phyloP scores from a whole-genome alignment of 2,888 invertebrate genomes.

The Trissonchulus sp. region DNA sequence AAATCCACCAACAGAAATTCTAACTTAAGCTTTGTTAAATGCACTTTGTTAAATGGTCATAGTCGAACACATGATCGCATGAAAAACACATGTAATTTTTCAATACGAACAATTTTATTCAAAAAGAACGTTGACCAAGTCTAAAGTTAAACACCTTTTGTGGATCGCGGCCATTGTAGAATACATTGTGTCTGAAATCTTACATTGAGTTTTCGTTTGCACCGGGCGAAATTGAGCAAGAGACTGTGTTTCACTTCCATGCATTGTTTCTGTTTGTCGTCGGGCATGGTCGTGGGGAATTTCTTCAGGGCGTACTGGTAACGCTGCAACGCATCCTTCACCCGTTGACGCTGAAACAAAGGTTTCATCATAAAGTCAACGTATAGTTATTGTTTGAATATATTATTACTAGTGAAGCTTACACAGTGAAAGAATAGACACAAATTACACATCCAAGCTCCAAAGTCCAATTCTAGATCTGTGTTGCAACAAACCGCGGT shows the following conservation, averaged over 20 bases:
- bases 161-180: neutral
- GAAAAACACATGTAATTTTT: neutral
- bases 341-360: slow-evolving; percentile 60
- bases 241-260: slow-evolving; percentile 79
- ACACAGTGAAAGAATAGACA: no score
- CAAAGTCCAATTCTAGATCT: no score
- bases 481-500: no score
- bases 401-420: no score
- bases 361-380: no score
- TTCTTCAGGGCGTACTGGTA: slow-evolving; percentile 90
- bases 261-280: slow-evolving; percentile 65
- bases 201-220: slow-evolving; percentile 63
- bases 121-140: neutral
- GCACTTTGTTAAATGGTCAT: no score
- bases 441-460: no score
- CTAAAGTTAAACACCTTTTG: neutral
- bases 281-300: slow-evolving; percentile 63
- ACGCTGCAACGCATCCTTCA: slow-evolving; percentile 85
- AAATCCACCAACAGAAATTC: no score
- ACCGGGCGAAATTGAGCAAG: slow-evolving; percentile 79
- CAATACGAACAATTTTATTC: neutral
- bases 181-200: neutral
- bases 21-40: no score
- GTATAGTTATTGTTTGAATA: no score
- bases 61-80: no score